phyloP scores from a whole-genome alignment of 2,888 invertebrate species.

The Cryptophagus acutangulus region DNA sequence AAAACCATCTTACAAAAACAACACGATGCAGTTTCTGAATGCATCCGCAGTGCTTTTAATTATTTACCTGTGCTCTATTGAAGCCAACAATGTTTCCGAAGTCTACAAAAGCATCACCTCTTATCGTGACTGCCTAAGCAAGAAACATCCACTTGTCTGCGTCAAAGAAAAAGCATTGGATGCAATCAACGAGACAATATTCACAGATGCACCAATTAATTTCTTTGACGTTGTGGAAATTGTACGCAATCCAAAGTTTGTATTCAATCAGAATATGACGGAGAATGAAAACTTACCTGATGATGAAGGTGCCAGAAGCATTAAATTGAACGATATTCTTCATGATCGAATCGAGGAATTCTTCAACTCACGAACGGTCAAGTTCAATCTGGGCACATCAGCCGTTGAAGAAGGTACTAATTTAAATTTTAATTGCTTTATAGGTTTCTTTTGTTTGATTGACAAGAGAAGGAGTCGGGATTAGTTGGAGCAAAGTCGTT shows the following conservation, averaged over 20 bases:
- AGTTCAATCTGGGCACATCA: constrained; percentile 42
- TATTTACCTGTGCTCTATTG: constrained; percentile 1
- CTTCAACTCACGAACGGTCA: constrained; percentile 46
- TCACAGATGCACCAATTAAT: constrained; percentile 40
- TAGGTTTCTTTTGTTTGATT: constrained; percentile 14
- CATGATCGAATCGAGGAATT: constrained; percentile 46
- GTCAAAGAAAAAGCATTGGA: constrained; percentile 46
- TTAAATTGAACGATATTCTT: constrained; percentile 46
- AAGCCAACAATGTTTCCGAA: constrained; percentile 19
- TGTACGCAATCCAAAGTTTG: constrained; percentile 40
- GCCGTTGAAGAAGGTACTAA: constrained; percentile 39
- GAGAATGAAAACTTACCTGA: constrained; percentile 52
- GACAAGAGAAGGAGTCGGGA: too few species aligned
- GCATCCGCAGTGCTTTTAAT: not conserved
- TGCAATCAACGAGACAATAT: constrained; percentile 46
- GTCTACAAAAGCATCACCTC: constrained; percentile 25
- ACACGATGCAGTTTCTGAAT: too few species aligned
- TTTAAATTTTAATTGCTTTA: constrained; percentile 6
- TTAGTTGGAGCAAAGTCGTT: too few species aligned
- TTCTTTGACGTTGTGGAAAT: constrained; percentile 40
- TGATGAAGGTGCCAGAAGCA: constrained; percentile 52
- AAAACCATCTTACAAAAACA: constrained; percentile 1
- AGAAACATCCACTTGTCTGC: constrained; percentile 43
- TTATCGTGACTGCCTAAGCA: constrained; percentile 40
- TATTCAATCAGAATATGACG: constrained; percentile 34